phyloP scores from a whole-genome alignment of 2,113 vertebrate genomes.

The Oenanthe melanoleuca region DNA sequence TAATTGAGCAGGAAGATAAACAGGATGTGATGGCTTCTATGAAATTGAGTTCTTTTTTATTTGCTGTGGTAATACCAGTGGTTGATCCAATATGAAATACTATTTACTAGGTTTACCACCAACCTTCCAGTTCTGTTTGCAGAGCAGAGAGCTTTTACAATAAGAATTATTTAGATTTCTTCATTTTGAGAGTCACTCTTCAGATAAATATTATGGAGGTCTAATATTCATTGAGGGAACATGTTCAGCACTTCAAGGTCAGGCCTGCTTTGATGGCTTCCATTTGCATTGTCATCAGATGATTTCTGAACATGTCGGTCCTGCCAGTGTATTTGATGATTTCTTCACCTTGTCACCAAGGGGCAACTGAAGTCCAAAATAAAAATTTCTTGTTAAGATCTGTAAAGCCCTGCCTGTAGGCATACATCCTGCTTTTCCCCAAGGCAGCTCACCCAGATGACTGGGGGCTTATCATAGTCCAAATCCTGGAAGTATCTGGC shows the following conservation, averaged over 20 bases:
- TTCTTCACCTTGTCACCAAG: background rate
- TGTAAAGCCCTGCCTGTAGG: background rate
- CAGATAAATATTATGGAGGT: background rate
- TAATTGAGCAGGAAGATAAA: slow-evolving; percentile 2
- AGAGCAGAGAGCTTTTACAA: background rate
- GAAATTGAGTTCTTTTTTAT: slow-evolving; percentile 10
- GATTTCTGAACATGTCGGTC: background rate
- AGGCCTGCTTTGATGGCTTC: background rate
- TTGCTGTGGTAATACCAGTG: background rate
- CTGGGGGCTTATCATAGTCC: background rate
- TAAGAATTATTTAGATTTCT: background rate
- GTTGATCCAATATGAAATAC: background rate
- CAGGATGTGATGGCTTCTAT: slow-evolving; percentile 31
- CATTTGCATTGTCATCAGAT: background rate
- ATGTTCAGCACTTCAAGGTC: background rate
- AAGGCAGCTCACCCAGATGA: background rate
- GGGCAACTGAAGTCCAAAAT: background rate
- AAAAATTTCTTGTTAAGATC: background rate
- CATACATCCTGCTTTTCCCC: background rate
- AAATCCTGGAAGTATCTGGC: background rate
- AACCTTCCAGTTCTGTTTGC: background rate
- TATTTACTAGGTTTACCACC: background rate
- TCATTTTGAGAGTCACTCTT: background rate
- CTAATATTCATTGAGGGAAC: background rate
- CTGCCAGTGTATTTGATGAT: background rate